These are phyloP conservation scores for Samia ricini DNA, from an alignment of 1,140 invertebrate genomes.

Conservation along the genomic window DNA sequence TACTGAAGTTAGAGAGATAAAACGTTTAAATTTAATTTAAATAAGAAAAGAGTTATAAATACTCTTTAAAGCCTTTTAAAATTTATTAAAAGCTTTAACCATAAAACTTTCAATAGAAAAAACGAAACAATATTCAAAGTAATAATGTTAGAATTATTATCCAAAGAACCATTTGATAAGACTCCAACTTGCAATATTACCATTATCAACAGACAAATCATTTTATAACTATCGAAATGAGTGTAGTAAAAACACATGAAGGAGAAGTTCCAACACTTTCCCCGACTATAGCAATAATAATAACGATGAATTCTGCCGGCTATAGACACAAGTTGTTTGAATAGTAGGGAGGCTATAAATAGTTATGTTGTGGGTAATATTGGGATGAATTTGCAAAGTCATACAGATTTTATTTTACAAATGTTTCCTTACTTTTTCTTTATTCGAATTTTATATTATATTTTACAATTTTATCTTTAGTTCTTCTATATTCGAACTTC, in stretches of 20 bases:
- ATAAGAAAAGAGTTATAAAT: too few species aligned
- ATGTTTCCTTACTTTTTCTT: too few species aligned
- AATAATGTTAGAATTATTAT: not conserved
- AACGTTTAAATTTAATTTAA: too few species aligned
- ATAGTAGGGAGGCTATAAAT: not conserved
- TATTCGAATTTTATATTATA: not conserved
- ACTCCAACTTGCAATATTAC: constrained; percentile 27
- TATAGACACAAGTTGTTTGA: not conserved
- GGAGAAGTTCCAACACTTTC: constrained; percentile 49
- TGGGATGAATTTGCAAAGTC: not conserved
- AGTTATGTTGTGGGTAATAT: not conserved
- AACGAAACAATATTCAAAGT: not conserved
- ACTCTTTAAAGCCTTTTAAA: too few species aligned
- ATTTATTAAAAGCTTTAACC: too few species aligned
- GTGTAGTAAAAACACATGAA: constrained; percentile 49
- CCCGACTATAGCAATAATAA: constrained; percentile 55
- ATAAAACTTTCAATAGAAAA: not conserved
- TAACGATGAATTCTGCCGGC: constrained; percentile 55
- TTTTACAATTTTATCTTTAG: not conserved
- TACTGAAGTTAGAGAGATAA: too few species aligned
- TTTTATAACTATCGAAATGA: constrained; percentile 50
- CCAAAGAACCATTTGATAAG: constrained; percentile 23
- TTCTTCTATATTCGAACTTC: not conserved
- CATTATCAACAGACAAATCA: constrained; percentile 46
- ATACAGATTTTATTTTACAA: not conserved